phyloP scores from a whole-genome alignment of 2,113 vertebrate species.

The Rallus limicola region DNA sequence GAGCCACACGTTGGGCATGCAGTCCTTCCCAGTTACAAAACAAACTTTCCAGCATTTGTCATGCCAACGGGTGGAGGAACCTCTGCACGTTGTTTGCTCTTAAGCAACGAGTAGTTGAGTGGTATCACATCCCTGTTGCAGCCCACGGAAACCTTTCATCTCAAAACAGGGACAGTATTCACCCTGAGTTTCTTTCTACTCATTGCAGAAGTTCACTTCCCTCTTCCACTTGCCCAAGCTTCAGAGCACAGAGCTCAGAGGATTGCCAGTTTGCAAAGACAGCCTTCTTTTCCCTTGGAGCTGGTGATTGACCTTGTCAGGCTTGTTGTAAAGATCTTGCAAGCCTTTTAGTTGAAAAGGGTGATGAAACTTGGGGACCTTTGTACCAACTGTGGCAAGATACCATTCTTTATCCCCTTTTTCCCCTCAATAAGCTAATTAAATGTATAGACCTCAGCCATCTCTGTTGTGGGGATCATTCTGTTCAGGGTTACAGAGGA shows the following conservation, averaged over 20 bases:
- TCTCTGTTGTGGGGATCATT: neutral
- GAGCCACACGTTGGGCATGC: neutral
- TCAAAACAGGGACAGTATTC: neutral
- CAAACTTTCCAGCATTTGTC: neutral
- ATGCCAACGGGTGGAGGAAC: neutral
- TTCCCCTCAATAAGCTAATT: neutral
- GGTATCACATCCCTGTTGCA: neutral
- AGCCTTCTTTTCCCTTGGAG: neutral
- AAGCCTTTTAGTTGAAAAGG: neutral
- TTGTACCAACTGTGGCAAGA: neutral
- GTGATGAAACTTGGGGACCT: neutral
- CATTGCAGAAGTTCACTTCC: neutral
- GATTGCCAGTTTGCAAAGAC: neutral
- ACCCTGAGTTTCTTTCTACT: neutral
- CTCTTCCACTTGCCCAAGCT: neutral
- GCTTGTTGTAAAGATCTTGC: neutral
- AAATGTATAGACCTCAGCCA: neutral
- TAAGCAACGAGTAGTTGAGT: neutral
- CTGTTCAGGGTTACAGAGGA: neutral
- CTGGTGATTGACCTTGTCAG: neutral
- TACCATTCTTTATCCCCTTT: neutral
- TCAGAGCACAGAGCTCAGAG: neutral
- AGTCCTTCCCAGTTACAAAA: neutral
- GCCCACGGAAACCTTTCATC: neutral
- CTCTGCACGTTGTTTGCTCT: neutral